Percentiles rank a stretch among this genome's conserved stretches.
Evolutionary conservation across 2,888 invertebrate genomes (phyloP).

Genomic region (Melolontha melolontha): DNA sequence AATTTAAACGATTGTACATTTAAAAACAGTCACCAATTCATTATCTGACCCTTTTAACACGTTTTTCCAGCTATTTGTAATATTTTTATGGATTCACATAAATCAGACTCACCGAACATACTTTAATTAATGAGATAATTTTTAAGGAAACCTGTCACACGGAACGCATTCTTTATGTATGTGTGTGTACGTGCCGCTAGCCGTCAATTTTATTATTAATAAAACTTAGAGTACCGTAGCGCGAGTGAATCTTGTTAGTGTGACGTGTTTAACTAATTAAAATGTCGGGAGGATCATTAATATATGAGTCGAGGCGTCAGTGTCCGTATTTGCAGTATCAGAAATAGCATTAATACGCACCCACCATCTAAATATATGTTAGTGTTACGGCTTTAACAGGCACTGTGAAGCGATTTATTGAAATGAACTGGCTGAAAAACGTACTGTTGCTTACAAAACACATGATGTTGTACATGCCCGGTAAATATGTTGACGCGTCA

Average conservation of each 20-base stretch:
- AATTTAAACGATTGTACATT: too few relatives aligned
- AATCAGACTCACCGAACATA: not conserved
- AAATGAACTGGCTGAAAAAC: slow-evolving; percentile 58
- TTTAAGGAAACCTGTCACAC: slow-evolving; percentile 2
- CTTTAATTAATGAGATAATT: slow-evolving; percentile 7
- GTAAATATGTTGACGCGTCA: slow-evolving; percentile 25
- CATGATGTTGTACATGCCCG: slow-evolving; percentile 44
- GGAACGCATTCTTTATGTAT: not conserved
- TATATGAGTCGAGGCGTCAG: slow-evolving; percentile 14
- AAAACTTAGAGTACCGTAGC: slow-evolving; percentile 17
- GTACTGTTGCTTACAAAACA: slow-evolving; percentile 58
- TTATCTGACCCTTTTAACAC: too few relatives aligned
- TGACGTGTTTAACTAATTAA: slow-evolving; percentile 38
- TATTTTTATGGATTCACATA: not conserved
- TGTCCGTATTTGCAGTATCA: slow-evolving; percentile 35
- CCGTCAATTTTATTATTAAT: slow-evolving; percentile 23
- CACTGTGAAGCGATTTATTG: slow-evolving; percentile 59
- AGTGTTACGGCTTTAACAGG: slow-evolving; percentile 50
- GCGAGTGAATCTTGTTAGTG: slow-evolving; percentile 32
- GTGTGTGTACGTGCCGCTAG: slow-evolving; percentile 1
- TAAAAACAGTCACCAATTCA: too few relatives aligned
- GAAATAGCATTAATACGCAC: slow-evolving; percentile 38
- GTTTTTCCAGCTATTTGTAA: too few relatives aligned
- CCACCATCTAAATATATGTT: slow-evolving; percentile 48
- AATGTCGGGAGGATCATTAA: slow-evolving; percentile 32